Base-by-base conservation (phyloP, 2,888 invertebrate species). In the Conus canariensis region DNA sequence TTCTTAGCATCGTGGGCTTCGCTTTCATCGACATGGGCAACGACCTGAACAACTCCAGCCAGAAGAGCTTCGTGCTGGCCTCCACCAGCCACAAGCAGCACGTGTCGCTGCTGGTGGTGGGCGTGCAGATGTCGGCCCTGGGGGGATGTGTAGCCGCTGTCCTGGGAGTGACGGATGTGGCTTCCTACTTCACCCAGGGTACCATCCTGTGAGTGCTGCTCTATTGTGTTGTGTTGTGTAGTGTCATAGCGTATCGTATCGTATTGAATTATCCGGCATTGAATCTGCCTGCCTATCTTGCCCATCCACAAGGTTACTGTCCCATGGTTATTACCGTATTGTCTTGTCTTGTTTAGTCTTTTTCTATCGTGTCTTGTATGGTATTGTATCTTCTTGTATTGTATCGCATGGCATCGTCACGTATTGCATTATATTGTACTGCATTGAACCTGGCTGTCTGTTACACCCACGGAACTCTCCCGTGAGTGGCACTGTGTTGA, bases 51-150 rank as follows among this genome's bases (percentile, higher is more conserved):
- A 87, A 87, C 87, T 87, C 87, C 56, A 70, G 87, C 58, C 74
- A 67, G 64, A 87, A 74, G 87, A 87, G 74, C 74, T 87, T 87
- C 74, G 74, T 87, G 56, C 58, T 87, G 74, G 45, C 74, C 74
- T 45, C 56, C 87, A 74, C 74, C 1, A 16, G 67, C 58, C 25
- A 12, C 30, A 10, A 5, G 22, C 87, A 87, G 74, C 87, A 87
- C 74, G 87, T 87, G 56, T 87, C 87, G n/a, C 56, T 87, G 87
- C 87, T 87, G 87, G 87, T 87, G 74, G 45, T 87, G 30, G 87
- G 87, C n/a, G 87, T 87, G 56, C 70, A 67, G 74, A 74, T 87
- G 87, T 87, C 87, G 56, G 87, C 87, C 14, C 70, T 74, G 22
- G 87, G 87, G 7, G 87, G 87, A 19, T 87, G 87, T 74, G 87